These are phyloP conservation scores for Chloroclystis v-ata DNA, from an alignment of 2,888 invertebrate species.

Conservation along the genomic window DNA sequence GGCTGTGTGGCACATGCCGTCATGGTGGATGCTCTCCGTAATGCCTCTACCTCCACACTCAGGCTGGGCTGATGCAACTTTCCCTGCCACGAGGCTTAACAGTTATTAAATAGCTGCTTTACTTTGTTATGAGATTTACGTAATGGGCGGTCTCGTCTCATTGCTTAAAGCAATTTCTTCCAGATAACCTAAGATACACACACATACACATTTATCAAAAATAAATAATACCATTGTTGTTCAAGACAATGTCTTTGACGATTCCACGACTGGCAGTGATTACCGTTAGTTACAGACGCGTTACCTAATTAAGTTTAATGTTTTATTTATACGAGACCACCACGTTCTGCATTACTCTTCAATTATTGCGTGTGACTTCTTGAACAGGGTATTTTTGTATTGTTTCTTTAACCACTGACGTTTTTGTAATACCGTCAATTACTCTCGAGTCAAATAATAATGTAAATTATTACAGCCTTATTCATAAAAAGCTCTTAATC, in stretches of 20 bases:
- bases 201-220: no score
- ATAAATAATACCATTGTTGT: background rate
- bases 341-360: conserved; percentile 2
- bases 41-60: no score
- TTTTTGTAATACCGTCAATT: no score
- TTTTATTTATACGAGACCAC: conserved; percentile 20
- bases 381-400: conserved; percentile 2
- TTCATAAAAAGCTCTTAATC: no score
- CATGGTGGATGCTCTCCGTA: conserved; percentile 25
- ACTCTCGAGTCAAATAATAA: no score
- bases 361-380: background rate
- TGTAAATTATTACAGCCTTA: no score
- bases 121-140: no score
- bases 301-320: no score
- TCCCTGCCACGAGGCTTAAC: conserved; percentile 7
- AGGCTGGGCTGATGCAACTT: conserved; percentile 14
- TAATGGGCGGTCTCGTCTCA: no score
- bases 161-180: no score
- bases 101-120: no score
- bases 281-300: conserved; percentile 9
- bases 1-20: conserved; percentile 23
- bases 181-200: no score
- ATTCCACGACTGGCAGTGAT: background rate
- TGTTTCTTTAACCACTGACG: background rate
- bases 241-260: background rate